Conservation (phyloP, 2,113 vertebrate genomes). For the Seriola dumerili region DNA sequence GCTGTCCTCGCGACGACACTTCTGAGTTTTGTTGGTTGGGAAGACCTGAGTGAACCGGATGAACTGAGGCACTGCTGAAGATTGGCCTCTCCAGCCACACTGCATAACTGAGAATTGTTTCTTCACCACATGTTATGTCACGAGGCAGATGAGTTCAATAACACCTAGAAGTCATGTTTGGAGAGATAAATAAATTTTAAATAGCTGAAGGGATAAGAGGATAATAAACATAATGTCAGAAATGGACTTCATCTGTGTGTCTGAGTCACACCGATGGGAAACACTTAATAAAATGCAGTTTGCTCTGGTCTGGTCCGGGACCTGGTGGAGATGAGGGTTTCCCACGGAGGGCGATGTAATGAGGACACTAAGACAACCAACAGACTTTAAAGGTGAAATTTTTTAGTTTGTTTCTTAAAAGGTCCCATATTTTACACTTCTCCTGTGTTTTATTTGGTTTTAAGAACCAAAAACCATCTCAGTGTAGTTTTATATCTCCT, state of each 20-base stretch:
- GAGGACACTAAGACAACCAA: no score
- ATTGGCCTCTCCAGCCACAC: not conserved
- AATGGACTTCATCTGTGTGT: constrained; percentile 13
- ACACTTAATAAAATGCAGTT: no score
- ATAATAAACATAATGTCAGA: constrained; percentile 17
- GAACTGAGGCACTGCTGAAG: constrained; percentile 28
- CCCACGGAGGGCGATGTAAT: no score
- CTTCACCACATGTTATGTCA: constrained; percentile 9
- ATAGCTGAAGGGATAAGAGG: not conserved
- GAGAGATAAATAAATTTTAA: constrained; percentile 2
- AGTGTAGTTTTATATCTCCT: no score
- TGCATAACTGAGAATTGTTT: not conserved
- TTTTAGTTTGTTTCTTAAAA: no score
- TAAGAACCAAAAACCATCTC: no score
- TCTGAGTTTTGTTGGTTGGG: constrained; percentile 6
- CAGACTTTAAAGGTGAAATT: no score
- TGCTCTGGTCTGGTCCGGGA: no score
- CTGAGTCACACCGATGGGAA: no score
- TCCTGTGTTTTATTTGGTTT: no score
- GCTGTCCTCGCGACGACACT: constrained; percentile 24
- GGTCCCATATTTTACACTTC: no score
- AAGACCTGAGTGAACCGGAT: constrained; percentile 45
- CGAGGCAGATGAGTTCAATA: constrained; percentile 5
- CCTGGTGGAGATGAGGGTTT: no score
- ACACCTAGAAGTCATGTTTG: constrained; percentile 16